Evolutionary conservation across 64 coral and sea anemone species (phyloP).

Genomic region (Pocillopora verrucosa): DNA sequence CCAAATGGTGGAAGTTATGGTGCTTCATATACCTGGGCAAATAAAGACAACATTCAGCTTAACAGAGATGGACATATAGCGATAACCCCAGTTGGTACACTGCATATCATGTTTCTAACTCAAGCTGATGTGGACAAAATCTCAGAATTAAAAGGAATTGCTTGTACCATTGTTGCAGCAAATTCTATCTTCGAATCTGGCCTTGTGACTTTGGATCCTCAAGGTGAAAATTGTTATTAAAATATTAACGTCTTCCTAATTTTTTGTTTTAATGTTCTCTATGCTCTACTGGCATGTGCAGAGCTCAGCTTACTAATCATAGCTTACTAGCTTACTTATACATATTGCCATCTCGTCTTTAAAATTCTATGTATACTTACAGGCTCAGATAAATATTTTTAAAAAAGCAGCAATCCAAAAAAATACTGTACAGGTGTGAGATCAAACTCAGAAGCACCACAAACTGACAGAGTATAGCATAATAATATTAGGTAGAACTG

Average conservation of each 20-base stretch:
- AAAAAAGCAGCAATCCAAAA: too few species aligned
- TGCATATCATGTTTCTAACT: slow-evolving; percentile 24
- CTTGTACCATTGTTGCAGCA: slow-evolving; percentile 14
- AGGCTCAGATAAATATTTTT: too few species aligned
- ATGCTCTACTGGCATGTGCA: too few species aligned
- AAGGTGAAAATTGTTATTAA: not conserved
- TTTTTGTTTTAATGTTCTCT: too few species aligned
- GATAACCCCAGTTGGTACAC: slow-evolving; percentile 16
- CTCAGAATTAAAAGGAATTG: not conserved
- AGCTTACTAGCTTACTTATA: too few species aligned
- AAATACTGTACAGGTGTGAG: too few species aligned
- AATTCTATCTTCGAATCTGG: slow-evolving; percentile 3
- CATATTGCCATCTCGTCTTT: too few species aligned
- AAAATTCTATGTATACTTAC: too few species aligned
- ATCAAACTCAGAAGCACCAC: too few species aligned
- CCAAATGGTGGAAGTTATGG: not conserved
- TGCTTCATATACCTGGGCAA: not conserved
- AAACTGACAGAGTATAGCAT: too few species aligned
- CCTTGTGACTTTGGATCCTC: not conserved
- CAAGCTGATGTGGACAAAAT: not conserved
- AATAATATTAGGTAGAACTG: too few species aligned
- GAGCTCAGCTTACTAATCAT: too few species aligned
- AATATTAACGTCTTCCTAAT: not conserved
- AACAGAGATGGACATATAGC: not conserved
- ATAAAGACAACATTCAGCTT: not conserved